A percentile compares a stretch with the other conserved stretches of the same genome.
phyloP scores from a whole-genome alignment of 2,888 invertebrate genomes.

The Philopedon plagiatum region DNA sequence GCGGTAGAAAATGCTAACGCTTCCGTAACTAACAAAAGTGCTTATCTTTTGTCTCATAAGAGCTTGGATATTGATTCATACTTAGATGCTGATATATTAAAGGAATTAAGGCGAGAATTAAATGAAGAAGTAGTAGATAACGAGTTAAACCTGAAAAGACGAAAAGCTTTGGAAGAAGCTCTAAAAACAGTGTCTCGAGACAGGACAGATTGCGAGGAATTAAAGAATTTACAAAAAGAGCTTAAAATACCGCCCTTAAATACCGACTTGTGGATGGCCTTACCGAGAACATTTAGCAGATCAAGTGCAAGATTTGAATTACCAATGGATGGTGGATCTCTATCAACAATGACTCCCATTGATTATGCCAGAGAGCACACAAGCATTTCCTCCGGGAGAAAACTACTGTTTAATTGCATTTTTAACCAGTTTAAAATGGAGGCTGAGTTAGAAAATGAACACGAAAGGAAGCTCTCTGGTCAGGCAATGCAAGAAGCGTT shows the following conservation, averaged over 20 bases:
- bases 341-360: constrained; percentile 76
- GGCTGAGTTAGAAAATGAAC: constrained; percentile 60
- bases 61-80: constrained; percentile 66
- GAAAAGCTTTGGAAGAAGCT: constrained; percentile 80
- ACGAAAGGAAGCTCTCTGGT: constrained; percentile 67
- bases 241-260: constrained; percentile 71
- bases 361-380: constrained; percentile 81
- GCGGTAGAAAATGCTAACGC: constrained; percentile 58
- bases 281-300: constrained; percentile 83
- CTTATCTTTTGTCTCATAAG: constrained; percentile 36
- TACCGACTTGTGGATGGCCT: constrained; percentile 75
- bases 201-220: constrained; percentile 69
- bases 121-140: constrained; percentile 79
- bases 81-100: constrained; percentile 76
- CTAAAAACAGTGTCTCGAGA: constrained; percentile 67
- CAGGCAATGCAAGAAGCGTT: constrained; percentile 74
- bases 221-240: constrained; percentile 71
- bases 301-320: constrained; percentile 83
- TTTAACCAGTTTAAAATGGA: constrained; percentile 68
- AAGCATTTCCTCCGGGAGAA: constrained; percentile 74
- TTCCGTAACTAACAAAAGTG: constrained; percentile 25
- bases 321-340: constrained; percentile 76
- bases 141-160: constrained; percentile 79
- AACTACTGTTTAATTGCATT: constrained; percentile 73
- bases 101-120: constrained; percentile 77